Percentiles rank a stretch among this genome's conserved stretches.
Evolutionary conservation across 2,797 vertebrate species (phyloP).

Genomic region (Catostomus latipinnis): DNA sequence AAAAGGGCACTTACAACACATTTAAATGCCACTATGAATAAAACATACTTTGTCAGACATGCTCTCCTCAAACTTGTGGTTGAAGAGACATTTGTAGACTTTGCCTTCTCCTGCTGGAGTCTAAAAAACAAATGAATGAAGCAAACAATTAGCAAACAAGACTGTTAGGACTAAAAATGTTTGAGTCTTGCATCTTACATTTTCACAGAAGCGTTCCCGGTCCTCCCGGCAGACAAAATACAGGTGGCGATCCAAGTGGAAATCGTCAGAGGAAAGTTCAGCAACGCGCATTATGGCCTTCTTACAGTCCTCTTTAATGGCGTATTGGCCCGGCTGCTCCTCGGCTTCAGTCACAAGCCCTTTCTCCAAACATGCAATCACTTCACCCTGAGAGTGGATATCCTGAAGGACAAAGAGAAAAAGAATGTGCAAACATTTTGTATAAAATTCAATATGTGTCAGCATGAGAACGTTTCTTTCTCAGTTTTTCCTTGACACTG

Average conservation of each 20-base stretch:
- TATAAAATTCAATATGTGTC: too few species aligned
- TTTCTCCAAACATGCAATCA: constrained; percentile 95
- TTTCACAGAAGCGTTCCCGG: constrained; percentile 94
- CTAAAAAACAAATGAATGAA: constrained; percentile 70
- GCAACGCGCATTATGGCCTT: constrained; percentile 95
- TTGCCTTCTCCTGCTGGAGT: constrained; percentile 92
- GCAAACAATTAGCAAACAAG: not conserved
- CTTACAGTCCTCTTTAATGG: constrained; percentile 89
- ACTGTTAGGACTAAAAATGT: not conserved
- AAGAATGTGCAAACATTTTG: not conserved
- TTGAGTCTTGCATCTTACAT: constrained; percentile 75
- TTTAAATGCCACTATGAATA: not conserved
- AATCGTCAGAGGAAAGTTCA: constrained; percentile 94
- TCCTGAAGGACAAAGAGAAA: constrained; percentile 75
- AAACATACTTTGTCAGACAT: constrained; percentile 90
- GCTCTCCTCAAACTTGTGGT: constrained; percentile 98
- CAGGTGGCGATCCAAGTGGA: constrained; percentile 94
- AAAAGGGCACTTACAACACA: not conserved
- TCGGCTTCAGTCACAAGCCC: constrained; percentile 89
- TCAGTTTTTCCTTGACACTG: too few species aligned
- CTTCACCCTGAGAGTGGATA: constrained; percentile 94
- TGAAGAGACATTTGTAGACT: constrained; percentile 98
- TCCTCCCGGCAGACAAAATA: constrained; percentile 95
- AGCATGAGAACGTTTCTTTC: too few species aligned
- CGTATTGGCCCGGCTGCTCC: constrained; percentile 72